These are phyloP conservation scores for Eugnorisma glareosa DNA, from an alignment of 2,888 invertebrate genomes.

Conservation along the genomic window DNA sequence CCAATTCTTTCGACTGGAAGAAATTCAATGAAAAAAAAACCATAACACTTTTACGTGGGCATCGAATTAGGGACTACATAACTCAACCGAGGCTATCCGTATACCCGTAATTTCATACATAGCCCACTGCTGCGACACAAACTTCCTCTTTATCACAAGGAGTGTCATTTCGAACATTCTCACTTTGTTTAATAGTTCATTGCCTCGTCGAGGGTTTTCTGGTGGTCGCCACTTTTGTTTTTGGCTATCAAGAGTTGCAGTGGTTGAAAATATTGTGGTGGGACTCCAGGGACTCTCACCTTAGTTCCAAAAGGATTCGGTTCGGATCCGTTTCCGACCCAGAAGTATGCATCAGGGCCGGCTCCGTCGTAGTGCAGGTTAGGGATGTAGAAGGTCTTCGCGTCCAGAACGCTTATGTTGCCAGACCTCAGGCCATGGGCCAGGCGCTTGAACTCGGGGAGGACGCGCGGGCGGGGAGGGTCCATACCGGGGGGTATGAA, in stretches of 20 bases:
- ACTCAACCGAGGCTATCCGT: neutral
- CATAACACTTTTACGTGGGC: neutral
- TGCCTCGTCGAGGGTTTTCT: neutral
- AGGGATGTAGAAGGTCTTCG: slow-evolving; percentile 97
- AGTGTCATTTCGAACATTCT: neutral
- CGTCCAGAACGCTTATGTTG: slow-evolving; percentile 97
- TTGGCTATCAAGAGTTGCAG: neutral
- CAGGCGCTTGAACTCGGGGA: slow-evolving; percentile 96
- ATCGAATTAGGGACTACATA: neutral
- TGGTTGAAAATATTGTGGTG: neutral
- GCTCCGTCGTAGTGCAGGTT: slow-evolving; percentile 98
- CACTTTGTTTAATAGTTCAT: neutral
- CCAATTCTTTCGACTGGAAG: neutral
- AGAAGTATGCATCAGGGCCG: slow-evolving; percentile 98
- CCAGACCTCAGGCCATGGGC: slow-evolving; percentile 97
- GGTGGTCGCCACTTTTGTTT: neutral
- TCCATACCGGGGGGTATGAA: slow-evolving; percentile 94
- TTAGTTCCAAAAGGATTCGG: slow-evolving; percentile 95
- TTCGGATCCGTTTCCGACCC: slow-evolving; percentile 97
- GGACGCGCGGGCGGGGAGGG: slow-evolving; percentile 94
- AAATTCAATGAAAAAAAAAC: neutral
- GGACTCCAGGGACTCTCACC: slow-evolving; percentile 81
- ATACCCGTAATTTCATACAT: neutral
- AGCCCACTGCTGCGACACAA: neutral
- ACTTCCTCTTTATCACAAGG: neutral